Conservation (phyloP, 2,888 invertebrate genomes). For the Carcina quercana region DNA sequence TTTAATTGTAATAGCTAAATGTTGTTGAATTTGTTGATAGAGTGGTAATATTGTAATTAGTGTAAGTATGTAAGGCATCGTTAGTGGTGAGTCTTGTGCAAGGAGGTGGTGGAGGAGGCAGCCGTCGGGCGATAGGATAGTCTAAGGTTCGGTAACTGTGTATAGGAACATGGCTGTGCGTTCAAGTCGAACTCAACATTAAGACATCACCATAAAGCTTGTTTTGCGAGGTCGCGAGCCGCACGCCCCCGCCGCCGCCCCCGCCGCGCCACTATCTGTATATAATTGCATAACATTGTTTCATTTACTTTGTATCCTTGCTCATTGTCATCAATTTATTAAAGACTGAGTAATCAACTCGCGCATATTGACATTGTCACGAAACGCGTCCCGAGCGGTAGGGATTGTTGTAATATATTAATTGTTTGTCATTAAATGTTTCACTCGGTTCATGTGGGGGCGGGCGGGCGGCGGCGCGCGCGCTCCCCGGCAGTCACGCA, state of each 20-base stretch:
- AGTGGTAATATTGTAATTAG: constrained; percentile 65
- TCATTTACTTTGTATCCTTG: constrained; percentile 71
- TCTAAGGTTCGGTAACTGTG: constrained; percentile 55
- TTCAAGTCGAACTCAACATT: constrained; percentile 59
- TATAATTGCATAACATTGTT: constrained; percentile 68
- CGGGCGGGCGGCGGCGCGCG: constrained; percentile 19
- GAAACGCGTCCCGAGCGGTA: constrained; percentile 55
- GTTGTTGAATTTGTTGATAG: constrained; percentile 72
- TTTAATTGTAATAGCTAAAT: constrained; percentile 71
- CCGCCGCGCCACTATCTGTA: constrained; percentile 47
- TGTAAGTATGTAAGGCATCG: constrained; percentile 54
- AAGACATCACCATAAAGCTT: constrained; percentile 39
- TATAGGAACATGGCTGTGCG: constrained; percentile 66
- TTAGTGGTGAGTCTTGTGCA: constrained; percentile 52
- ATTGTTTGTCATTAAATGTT: constrained; percentile 47
- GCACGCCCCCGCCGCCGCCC: constrained; percentile 27
- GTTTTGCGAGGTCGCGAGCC: constrained; percentile 30
- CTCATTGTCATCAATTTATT: constrained; percentile 73
- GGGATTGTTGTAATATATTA: constrained; percentile 57
- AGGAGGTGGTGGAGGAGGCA: constrained; percentile 48
- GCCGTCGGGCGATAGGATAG: constrained; percentile 54
- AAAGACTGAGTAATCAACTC: constrained; percentile 74
- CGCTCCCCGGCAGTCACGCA: constrained; percentile 11
- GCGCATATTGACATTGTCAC: constrained; percentile 70
- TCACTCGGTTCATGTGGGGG: constrained; percentile 44